Conservation (phyloP, 2,888 invertebrate species). For the Dinocampus coccinellae region DNA sequence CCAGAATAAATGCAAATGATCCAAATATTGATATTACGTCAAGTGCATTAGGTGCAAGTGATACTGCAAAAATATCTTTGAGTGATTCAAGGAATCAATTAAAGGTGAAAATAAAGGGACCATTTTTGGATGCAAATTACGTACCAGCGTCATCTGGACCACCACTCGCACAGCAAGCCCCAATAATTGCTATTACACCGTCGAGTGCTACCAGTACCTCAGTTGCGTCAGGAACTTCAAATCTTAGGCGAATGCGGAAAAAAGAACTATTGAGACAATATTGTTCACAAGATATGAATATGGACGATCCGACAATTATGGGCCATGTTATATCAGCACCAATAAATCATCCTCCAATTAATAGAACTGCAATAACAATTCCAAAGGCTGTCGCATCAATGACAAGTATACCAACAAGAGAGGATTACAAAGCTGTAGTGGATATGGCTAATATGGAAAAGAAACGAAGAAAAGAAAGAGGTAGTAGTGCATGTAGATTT, state of each 20-base stretch:
- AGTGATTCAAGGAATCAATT: conserved; percentile 88
- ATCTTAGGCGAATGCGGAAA: conserved; percentile 88
- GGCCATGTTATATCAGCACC: conserved; percentile 73
- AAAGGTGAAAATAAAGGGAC: conserved; percentile 92
- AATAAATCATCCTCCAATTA: conserved; percentile 74
- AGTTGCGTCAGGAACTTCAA: conserved; percentile 77
- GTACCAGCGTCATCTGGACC: conserved; percentile 73
- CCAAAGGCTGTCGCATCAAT: conserved; percentile 92
- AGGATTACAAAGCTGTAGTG: conserved; percentile 81
- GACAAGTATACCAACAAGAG: conserved; percentile 87
- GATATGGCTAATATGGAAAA: conserved; percentile 78
- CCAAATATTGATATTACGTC: conserved; percentile 58
- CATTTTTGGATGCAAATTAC: conserved; percentile 83
- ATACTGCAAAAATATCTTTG: conserved; percentile 78
- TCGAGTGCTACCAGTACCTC: conserved; percentile 71
- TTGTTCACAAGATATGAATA: conserved; percentile 85
- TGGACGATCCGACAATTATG: conserved; percentile 80
- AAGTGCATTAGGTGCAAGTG: conserved; percentile 66
- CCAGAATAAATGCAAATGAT: conserved; percentile 49
- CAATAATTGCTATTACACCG: conserved; percentile 55
- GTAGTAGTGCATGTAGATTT: conserved; percentile 54
- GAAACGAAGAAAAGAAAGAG: conserved; percentile 74
- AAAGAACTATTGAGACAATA: conserved; percentile 88
- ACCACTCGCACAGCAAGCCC: conserved; percentile 72
- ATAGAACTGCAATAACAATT: conserved; percentile 82